Conservation (phyloP, 2,888 invertebrate genomes). For the Rhagium mordax region DNA sequence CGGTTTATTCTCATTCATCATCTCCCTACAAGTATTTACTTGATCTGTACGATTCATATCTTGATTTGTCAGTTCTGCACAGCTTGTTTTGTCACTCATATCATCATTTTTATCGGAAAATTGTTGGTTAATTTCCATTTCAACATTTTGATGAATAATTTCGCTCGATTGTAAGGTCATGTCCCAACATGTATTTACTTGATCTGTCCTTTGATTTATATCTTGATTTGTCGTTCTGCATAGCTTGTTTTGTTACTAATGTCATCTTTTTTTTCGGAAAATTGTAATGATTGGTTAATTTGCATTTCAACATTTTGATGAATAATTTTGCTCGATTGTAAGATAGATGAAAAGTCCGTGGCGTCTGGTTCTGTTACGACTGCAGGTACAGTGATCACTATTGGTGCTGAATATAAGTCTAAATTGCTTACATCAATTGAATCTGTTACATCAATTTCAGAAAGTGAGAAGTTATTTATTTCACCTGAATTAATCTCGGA, state of each 20-base stretch:
- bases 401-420: background rate
- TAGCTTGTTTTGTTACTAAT: too few species aligned
- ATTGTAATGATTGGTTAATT: too few species aligned
- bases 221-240: too few species aligned
- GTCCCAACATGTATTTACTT: too few species aligned
- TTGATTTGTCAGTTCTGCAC: background rate
- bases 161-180: too few species aligned
- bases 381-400: background rate
- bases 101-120: background rate
- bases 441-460: background rate
- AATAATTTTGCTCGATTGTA: too few species aligned
- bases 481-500: background rate
- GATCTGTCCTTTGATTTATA: too few species aligned
- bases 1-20: background rate
- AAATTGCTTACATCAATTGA: background rate
- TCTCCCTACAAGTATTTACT: background rate
- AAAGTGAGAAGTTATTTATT: background rate
- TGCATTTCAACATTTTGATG: too few species aligned
- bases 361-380: background rate
- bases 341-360: too few species aligned
- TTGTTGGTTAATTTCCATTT: background rate
- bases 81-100: background rate
- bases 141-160: background rate
- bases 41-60: background rate
- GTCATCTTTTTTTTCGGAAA: too few species aligned